phyloP scores from a whole-genome alignment of 1,140 invertebrate species.

The Orchestia grillus region DNA sequence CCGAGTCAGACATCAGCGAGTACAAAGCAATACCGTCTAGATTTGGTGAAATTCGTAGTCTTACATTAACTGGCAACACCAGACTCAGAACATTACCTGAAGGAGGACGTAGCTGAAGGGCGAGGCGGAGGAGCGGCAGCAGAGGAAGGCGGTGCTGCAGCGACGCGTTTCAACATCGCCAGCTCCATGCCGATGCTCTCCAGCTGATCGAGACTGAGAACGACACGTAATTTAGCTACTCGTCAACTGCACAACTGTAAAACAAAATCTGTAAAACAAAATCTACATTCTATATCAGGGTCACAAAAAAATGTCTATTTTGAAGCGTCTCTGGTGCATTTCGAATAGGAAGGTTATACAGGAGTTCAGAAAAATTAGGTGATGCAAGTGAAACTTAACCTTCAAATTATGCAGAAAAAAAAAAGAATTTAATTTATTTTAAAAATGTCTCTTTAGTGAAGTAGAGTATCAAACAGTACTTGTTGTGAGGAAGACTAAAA shows the following conservation, averaged over 20 bases:
- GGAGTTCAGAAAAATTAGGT: no score
- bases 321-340: background rate
- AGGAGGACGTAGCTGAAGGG: background rate
- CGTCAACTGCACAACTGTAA: no score
- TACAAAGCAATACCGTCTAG: background rate
- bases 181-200: conserved; percentile 11
- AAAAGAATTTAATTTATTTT: no score
- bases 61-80: background rate
- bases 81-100: background rate
- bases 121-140: background rate
- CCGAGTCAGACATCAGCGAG: no score
- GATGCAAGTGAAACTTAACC: no score
- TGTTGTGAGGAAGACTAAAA: no score
- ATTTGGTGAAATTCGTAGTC: background rate
- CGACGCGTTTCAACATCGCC: background rate
- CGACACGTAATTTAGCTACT: background rate
- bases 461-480: no score
- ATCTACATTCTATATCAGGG: background rate
- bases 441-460: no score
- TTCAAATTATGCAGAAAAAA: no score
- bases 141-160: background rate
- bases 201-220: conserved; percentile 26
- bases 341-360: no score
- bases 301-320: background rate
- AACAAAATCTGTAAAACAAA: background rate